Evolutionary conservation across 1,140 invertebrate species (phyloP), one percentile per base, ranked within the genome.

Genomic region (Magallana gigas): DNA sequence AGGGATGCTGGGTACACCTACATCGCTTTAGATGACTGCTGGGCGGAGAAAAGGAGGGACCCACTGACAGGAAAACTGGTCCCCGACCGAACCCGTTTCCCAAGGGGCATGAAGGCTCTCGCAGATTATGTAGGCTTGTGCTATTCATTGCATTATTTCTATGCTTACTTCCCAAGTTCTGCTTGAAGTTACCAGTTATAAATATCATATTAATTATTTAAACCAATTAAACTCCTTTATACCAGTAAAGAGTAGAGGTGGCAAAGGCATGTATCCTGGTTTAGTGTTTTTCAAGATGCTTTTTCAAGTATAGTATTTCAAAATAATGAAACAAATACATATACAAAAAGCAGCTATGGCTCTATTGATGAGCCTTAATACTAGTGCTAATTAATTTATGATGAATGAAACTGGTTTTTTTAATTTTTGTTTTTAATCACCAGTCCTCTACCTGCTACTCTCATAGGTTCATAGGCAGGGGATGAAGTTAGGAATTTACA

Each of bases 401-500:
- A 48, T 48, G 36, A 48, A 2, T 8, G 29, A 12, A 18, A 12
- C n/a, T 8, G 14, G 9, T 23, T 68, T 48, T 48, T 48, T 48
- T 48, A 48, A 2, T 48, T 48, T 2, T 48, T 48, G 14, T 14
- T 64, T 64, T 64, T 18, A 62, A 64, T 64, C 14, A 64, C 18
- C 18, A 48, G 36, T 48, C 36, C 36, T 48, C 5, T 48, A 48
- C 56, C 56, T 81, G 14, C 29, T 68, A 23, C 9, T 18, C 6
- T 68, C 18, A 18, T 9, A 99, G 98, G 96, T 99, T 90, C 98
- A 99, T 95, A 96, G 96, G 9, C 97, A 97, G 95, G 98, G 98
- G 80, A 95, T 99, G 5, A 99, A 98, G 94, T 98, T 99, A 93
- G 98, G 98, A 36, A 99, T 99, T 87, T 99, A 99, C 93, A 98